phyloP scores from a whole-genome alignment of 2,113 vertebrate species.

The Cephalopterus ornatus region DNA sequence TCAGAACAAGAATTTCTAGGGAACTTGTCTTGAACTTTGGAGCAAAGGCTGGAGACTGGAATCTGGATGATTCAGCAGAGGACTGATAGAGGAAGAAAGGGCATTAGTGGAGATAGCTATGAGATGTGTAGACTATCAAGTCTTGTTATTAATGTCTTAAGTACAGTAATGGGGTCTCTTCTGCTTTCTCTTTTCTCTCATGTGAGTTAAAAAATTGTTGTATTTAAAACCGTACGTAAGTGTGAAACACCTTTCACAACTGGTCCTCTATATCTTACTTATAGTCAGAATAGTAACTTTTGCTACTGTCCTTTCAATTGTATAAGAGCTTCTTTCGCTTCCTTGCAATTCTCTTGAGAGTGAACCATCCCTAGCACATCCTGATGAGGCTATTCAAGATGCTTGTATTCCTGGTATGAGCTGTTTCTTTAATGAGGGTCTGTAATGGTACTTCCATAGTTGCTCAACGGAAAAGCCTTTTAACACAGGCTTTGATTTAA shows the following conservation, averaged over 20 bases:
- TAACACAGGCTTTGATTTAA: slow-evolving; percentile 1
- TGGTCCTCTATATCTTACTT: not conserved
- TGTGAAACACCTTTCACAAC: not conserved
- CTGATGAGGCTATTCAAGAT: not conserved
- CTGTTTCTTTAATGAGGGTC: not conserved
- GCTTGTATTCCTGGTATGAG: not conserved
- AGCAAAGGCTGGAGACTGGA: not conserved
- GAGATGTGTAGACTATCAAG: not conserved
- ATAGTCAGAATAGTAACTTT: not conserved
- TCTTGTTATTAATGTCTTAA: not conserved
- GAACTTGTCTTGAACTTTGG: not conserved
- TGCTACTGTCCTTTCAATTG: not conserved
- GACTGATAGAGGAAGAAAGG: not conserved
- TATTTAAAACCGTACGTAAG: not conserved
- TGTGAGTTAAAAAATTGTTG: not conserved
- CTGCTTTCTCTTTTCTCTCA: not conserved
- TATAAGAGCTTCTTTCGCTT: not conserved
- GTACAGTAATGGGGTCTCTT: not conserved
- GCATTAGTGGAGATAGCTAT: not conserved
- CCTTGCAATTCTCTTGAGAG: not conserved
- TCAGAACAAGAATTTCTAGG: not conserved
- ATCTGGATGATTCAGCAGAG: not conserved
- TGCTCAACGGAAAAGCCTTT: not conserved
- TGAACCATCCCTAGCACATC: not conserved
- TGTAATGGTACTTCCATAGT: not conserved